Base-by-base conservation (phyloP, 2,113 vertebrate genomes). In the Syrmaticus mikado region DNA sequence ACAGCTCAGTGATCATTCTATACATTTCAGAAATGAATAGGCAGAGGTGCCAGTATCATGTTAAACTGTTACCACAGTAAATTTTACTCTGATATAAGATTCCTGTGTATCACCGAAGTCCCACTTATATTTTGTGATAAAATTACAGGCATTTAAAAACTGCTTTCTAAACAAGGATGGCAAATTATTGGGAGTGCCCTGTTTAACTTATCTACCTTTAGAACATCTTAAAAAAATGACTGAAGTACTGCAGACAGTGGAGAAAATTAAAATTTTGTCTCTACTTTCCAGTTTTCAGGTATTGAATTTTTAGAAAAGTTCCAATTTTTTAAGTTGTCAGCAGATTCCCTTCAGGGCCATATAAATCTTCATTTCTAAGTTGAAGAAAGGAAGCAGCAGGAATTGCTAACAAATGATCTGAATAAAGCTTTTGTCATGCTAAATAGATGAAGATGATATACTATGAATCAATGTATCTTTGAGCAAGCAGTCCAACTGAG, bases 361-460 rank as follows among this genome's bases (percentile, higher is more conserved):
- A 57, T 93, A 70, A 89, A 52, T 68, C 87, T 97, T 87, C 4
- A 90, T 83, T 62, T 83, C 82, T 89, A 74, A 84, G 16, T 46
- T 76, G 84, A 73, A 43, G 45, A 83, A 91, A 92, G 43, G 53
- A 83, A 94, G 57, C 25, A 71, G 40, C 7, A 58, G 14, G 45
- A 64, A 79, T 62, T 52, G 61, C 40, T 87, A 73, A n/a, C 12
- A 91, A 92, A 92, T 74, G 3, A 62, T 82, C 32, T 68, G 25
- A 62, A 91, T 81, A 91, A 53, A 73, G 18, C 50, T 83, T 83
- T 91, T 90, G 45, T 93, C 73, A 87, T 82, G 61, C 71, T 92
- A 72, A 97, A 90, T 45, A 87, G 34, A 79, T 28, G n/a, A 86
- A 72, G 62, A 38, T 77, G 21, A 82, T 91, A 80, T 92, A 50